Conservation (phyloP, 2,797 vertebrate genomes). For the Chlorospingus flavigularis region DNA sequence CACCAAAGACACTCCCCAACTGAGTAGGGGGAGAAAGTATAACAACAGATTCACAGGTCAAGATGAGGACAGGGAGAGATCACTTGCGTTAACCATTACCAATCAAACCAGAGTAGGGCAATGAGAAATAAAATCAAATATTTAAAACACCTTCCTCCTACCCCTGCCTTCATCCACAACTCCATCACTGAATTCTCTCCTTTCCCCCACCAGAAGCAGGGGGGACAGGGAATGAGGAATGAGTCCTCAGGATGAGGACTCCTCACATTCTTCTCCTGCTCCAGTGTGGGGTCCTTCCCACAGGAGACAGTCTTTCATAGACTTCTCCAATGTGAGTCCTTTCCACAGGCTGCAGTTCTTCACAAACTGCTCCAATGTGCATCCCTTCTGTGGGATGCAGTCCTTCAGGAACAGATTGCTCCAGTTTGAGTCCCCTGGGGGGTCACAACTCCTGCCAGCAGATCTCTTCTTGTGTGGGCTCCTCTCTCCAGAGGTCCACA, state of each 20-base stretch:
- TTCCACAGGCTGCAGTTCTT: neutral
- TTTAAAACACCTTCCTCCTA: neutral
- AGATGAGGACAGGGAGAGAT: neutral
- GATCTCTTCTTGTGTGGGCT: neutral
- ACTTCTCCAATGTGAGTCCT: neutral
- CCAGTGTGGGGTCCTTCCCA: neutral
- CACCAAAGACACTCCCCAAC: neutral
- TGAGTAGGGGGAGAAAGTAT: neutral
- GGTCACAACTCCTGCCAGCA: neutral
- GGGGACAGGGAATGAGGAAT: neutral
- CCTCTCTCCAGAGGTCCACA: neutral
- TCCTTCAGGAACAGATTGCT: neutral
- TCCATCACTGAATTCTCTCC: neutral
- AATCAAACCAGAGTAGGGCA: neutral
- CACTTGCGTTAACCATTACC: rapidly evolving
- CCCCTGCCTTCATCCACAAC: neutral
- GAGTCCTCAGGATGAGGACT: neutral
- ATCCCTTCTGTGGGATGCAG: neutral
- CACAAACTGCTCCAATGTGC: neutral
- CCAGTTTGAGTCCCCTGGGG: neutral
- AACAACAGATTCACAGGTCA: neutral
- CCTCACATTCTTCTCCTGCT: neutral
- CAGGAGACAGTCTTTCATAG: neutral
- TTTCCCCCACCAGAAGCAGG: neutral
- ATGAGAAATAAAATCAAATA: neutral